These are phyloP conservation scores for Dolichomitus sp. DNA, from an alignment of 2,888 invertebrate species.

Conservation along the genomic window DNA sequence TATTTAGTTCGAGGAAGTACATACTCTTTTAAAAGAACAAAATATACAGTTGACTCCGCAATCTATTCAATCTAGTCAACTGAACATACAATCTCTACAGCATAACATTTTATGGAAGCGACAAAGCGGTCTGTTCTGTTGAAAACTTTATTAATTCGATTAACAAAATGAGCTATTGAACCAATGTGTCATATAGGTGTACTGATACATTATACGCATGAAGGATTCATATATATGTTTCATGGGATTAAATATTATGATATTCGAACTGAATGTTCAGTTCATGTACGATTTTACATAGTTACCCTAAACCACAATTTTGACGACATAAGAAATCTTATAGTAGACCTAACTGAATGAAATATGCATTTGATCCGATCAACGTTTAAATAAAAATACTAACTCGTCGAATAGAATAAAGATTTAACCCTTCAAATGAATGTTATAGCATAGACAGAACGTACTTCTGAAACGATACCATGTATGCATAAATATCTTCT, in stretches of 20 bases:
- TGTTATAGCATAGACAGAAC: too few species aligned
- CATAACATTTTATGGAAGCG: not conserved
- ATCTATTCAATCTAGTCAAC: not conserved
- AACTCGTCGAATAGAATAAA: not conserved
- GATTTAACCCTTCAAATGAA: too few species aligned
- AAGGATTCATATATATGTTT: not conserved
- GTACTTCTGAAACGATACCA: not conserved
- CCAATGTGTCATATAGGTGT: too few species aligned
- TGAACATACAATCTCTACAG: not conserved
- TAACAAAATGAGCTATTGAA: not conserved
- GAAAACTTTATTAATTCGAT: not conserved
- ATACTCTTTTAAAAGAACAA: too few species aligned
- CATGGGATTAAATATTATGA: not conserved
- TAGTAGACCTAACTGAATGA: not conserved
- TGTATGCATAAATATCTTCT: too few species aligned
- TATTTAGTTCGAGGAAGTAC: too few species aligned
- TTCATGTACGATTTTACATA: slow-evolving; percentile 2
- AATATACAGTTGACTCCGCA: too few species aligned
- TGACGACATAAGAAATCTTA: not conserved
- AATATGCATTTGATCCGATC: not conserved
- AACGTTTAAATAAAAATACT: not conserved
- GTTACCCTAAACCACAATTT: not conserved
- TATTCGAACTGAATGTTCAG: not conserved
- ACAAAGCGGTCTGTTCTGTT: not conserved
- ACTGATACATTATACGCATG: too few species aligned